A percentile compares a stretch with the other conserved stretches of the same genome.
Evolutionary conservation across 2,888 invertebrate species (phyloP).

Genomic region (Archaeoteleia sp.): DNA sequence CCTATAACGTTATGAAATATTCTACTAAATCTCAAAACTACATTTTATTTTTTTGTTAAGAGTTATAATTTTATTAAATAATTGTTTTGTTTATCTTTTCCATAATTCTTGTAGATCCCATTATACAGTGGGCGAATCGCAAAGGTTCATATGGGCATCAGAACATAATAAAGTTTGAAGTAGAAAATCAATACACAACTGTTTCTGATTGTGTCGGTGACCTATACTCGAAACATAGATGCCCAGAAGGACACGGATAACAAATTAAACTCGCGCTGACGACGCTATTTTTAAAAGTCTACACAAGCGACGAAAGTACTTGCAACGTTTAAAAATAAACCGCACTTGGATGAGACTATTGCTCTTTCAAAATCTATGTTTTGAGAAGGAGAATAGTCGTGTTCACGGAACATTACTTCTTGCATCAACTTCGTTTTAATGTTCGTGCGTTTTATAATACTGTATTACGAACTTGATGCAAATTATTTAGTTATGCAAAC

Average conservation of each 20-base stretch:
- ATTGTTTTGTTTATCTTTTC: too few species aligned
- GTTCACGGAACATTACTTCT: background rate
- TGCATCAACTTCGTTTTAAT: slow-evolving; percentile 2
- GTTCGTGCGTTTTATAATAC: background rate
- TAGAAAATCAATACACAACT: slow-evolving; percentile 51
- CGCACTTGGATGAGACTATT: slow-evolving; percentile 18
- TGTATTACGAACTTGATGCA: too few species aligned
- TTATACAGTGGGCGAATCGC: background rate
- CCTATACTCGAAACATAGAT: slow-evolving; percentile 38
- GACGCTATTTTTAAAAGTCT: slow-evolving; percentile 34
- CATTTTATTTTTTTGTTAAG: too few species aligned
- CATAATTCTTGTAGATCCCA: background rate
- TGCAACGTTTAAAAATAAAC: slow-evolving; percentile 35
- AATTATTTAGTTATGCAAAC: too few species aligned
- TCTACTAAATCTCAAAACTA: too few species aligned
- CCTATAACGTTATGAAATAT: too few species aligned
- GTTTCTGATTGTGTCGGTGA: slow-evolving; percentile 50
- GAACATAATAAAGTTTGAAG: slow-evolving; percentile 10
- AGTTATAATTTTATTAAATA: too few species aligned
- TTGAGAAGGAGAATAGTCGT: background rate
- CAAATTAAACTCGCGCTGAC: slow-evolving; percentile 29
- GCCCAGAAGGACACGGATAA: slow-evolving; percentile 21
- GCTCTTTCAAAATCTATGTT: slow-evolving; percentile 17
- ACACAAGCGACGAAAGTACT: slow-evolving; percentile 31
- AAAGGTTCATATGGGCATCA: slow-evolving; percentile 11